Percentiles rank a stretch among this genome's conserved stretches.
Evolutionary conservation across 2,113 vertebrate genomes (phyloP).

Genomic region (Myrmecobius fasciatus): DNA sequence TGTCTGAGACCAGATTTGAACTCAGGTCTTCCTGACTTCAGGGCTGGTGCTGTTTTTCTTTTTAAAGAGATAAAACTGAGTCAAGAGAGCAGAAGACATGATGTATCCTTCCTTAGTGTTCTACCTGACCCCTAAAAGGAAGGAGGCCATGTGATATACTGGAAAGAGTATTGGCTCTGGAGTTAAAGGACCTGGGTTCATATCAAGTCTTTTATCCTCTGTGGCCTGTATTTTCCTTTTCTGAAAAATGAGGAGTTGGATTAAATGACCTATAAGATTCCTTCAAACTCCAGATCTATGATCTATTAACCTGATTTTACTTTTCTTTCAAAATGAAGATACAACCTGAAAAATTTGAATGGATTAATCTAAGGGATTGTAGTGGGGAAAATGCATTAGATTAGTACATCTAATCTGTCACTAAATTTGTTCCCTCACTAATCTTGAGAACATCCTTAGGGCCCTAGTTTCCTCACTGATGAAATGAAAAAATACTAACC

Average conservation of each 20-base stretch:
- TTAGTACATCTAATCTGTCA: not conserved
- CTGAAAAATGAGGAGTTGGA: not conserved
- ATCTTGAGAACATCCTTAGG: not conserved
- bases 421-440: not conserved
- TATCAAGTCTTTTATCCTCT: not conserved
- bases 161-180: not conserved
- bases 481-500: not conserved
- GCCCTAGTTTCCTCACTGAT: not conserved
- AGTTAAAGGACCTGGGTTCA: not conserved
- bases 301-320: not conserved
- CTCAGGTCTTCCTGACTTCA: no score
- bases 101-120: not conserved
- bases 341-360: not conserved
- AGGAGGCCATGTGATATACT: not conserved
- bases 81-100: not conserved
- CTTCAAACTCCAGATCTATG: not conserved
- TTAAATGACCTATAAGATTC: not conserved
- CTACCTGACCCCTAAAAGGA: not conserved
- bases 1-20: no score
- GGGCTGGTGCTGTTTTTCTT: no score
- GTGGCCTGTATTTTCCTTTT: not conserved
- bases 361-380: not conserved
- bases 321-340: not conserved
- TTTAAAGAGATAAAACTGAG: not conserved
- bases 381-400: not conserved